phyloP scores from a whole-genome alignment of 1,140 invertebrate species.

The Oryctes rhinoceros region DNA sequence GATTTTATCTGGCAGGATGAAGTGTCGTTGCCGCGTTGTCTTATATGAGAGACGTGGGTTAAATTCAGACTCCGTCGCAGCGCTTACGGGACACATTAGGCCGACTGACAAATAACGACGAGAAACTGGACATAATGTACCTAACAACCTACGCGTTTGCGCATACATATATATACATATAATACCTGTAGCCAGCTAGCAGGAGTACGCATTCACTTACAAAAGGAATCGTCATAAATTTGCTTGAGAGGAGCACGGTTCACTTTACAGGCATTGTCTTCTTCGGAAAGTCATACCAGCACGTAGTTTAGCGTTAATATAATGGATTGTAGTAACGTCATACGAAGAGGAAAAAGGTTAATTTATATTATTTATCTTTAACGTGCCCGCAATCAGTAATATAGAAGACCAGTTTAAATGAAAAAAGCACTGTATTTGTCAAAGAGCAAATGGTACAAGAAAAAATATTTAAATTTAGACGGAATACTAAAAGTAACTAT shows the following conservation, averaged over 20 bases:
- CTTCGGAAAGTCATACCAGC: not conserved
- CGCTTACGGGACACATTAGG: constrained; percentile 7
- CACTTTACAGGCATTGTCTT: constrained; percentile 1
- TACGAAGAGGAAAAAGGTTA: not conserved
- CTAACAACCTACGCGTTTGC: not conserved
- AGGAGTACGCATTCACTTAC: not conserved
- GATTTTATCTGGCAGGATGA: not conserved
- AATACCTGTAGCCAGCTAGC: not conserved
- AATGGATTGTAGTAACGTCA: constrained; percentile 3
- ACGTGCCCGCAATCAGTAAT: not conserved
- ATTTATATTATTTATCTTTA: not conserved
- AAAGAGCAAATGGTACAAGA: too few relatives aligned
- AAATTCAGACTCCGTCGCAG: not conserved
- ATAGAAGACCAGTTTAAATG: too few relatives aligned
- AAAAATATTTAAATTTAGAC: too few relatives aligned
- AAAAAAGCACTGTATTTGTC: too few relatives aligned
- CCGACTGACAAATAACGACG: constrained; percentile 13
- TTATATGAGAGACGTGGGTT: not conserved
- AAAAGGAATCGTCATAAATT: constrained; percentile 8
- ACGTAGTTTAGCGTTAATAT: not conserved
- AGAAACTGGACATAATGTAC: constrained; percentile 12
- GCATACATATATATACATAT: not conserved
- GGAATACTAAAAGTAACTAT: too few relatives aligned
- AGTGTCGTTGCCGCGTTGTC: constrained; percentile 1
- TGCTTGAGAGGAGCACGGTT: not conserved